phyloP scores from a whole-genome alignment of 2,113 vertebrate genomes.

The Cynoglossus semilaevis region DNA sequence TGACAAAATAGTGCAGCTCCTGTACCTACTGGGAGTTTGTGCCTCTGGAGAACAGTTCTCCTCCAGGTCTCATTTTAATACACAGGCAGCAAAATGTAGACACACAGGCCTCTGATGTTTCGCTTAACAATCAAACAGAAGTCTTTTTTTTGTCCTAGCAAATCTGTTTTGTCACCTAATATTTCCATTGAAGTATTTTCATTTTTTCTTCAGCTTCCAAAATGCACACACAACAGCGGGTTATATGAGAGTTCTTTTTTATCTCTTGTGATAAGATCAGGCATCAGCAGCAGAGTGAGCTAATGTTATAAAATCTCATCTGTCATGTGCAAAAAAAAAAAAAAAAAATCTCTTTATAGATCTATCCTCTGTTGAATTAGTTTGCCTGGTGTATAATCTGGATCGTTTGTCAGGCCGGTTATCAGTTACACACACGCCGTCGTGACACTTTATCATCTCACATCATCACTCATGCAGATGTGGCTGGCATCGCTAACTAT shows the following conservation, averaged over 20 bases:
- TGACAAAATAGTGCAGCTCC: constrained; percentile 48
- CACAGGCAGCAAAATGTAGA: constrained; percentile 33
- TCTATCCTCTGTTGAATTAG: constrained; percentile 1
- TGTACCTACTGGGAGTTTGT: constrained; percentile 53
- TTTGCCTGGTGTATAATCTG: constrained; percentile 31
- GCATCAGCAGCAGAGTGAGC: no score
- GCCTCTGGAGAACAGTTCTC: constrained; percentile 50
- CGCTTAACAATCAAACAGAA: constrained; percentile 37
- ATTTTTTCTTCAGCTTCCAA: no score
- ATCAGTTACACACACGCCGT: constrained; percentile 17
- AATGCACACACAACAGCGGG: no score
- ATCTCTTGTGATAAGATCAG: no score
- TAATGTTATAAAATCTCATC: no score
- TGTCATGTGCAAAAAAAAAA: not conserved
- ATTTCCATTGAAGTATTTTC: no score
- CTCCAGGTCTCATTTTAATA: constrained; percentile 41
- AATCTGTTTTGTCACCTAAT: no score
- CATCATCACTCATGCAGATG: constrained; percentile 46
- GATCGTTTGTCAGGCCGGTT: constrained; percentile 35
- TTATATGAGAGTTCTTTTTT: no score
- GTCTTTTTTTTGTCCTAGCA: no score
- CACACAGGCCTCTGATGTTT: constrained; percentile 55
- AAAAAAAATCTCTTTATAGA: not conserved
- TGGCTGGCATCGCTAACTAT: constrained; percentile 36
- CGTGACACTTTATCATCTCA: constrained; percentile 53